phyloP scores from a whole-genome alignment of 2,888 invertebrate genomes.

The Nesidiocoris tenuis region DNA sequence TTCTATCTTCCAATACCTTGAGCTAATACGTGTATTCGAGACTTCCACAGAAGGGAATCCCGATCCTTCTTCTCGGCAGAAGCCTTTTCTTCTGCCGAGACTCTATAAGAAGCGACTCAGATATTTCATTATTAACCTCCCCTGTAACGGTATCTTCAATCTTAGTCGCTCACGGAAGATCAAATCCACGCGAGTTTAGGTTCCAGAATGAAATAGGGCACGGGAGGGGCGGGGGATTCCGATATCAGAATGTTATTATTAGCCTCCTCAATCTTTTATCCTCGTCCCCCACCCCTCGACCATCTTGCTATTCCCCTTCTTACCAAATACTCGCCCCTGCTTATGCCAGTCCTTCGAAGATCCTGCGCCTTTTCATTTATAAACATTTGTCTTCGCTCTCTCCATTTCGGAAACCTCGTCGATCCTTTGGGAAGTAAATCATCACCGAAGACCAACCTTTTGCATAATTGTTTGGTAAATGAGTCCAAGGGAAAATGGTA shows the following conservation, averaged over 20 bases:
- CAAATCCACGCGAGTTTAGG: background rate
- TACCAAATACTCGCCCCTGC: slow-evolving; percentile 23
- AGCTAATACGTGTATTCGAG: slow-evolving; percentile 36
- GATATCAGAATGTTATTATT: slow-evolving; percentile 49
- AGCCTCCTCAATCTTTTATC: slow-evolving; percentile 42
- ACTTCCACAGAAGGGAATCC: slow-evolving; percentile 5
- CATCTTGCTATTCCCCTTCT: background rate
- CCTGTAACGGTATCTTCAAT: slow-evolving; percentile 3
- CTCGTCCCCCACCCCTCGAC: slow-evolving; percentile 6
- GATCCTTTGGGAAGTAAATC: too few relatives aligned
- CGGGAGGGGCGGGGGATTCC: slow-evolving; percentile 33
- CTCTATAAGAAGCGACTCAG: slow-evolving; percentile 44
- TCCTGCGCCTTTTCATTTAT: slow-evolving; percentile 46
- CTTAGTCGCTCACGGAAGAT: background rate
- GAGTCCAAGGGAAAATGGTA: too few relatives aligned
- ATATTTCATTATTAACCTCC: slow-evolving; percentile 49
- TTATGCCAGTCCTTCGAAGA: background rate
- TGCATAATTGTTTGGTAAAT: too few relatives aligned
- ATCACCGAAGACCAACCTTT: too few relatives aligned
- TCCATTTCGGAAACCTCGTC: too few relatives aligned
- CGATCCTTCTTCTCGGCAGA: slow-evolving; percentile 10
- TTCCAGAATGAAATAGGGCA: background rate
- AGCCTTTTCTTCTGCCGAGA: background rate
- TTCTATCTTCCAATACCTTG: slow-evolving; percentile 33
- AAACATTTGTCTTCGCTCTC: slow-evolving; percentile 47